Percentiles rank a stretch among this genome's conserved stretches.
These are phyloP conservation scores for Emydocephalus ijimae DNA, from an alignment of 2,113 vertebrate genomes.

Conservation along the genomic window DNA sequence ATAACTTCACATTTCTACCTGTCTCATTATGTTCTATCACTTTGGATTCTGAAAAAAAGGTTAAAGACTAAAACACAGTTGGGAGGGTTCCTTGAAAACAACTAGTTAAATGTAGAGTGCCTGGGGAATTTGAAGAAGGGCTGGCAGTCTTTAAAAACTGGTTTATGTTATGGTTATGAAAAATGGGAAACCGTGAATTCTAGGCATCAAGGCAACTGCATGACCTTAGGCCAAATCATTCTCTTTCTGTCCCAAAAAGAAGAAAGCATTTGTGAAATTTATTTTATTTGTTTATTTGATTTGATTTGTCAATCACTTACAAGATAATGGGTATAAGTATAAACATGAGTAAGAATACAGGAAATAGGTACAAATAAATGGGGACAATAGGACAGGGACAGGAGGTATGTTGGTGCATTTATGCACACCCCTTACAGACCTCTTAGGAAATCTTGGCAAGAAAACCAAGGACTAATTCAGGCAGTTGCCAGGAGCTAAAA, in stretches of 20 bases:
- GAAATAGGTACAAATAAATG: too few relatives aligned
- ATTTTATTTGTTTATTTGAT: too few relatives aligned
- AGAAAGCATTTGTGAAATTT: neutral
- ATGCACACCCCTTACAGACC: too few relatives aligned
- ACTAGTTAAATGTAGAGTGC: neutral
- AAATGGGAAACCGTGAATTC: neutral
- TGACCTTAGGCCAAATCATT: neutral
- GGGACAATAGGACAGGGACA: too few relatives aligned
- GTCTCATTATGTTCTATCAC: neutral
- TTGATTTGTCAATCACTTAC: too few relatives aligned
- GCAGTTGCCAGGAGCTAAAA: neutral
- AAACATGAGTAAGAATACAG: too few relatives aligned
- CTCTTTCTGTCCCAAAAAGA: neutral
- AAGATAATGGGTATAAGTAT: too few relatives aligned
- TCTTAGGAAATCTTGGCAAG: neutral
- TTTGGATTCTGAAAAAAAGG: neutral
- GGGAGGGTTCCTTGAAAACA: neutral
- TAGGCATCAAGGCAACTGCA: neutral
- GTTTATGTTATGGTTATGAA: neutral
- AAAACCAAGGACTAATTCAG: neutral
- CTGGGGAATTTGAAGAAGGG: neutral
- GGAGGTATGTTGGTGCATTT: too few relatives aligned
- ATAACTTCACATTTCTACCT: neutral
- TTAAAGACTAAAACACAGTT: neutral
- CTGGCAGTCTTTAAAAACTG: neutral